phyloP scores from a whole-genome alignment of 2,797 vertebrate species.

The Melopsittacus undulatus region DNA sequence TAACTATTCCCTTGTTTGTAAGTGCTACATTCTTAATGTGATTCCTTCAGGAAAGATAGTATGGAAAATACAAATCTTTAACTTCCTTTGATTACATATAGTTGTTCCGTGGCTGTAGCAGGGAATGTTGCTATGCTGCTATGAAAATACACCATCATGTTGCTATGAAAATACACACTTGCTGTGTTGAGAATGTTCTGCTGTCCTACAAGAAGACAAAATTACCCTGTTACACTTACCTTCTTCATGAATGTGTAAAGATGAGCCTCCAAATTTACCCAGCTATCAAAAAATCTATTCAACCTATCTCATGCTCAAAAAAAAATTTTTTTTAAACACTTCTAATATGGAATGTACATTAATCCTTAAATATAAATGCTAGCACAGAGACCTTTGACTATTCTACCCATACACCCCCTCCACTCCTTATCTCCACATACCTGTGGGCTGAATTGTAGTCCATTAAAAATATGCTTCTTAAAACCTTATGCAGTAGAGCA shows the following conservation, averaged over 20 bases:
- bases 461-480: not conserved
- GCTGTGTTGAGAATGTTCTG: not conserved
- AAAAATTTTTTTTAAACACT: not conserved
- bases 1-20: constrained; percentile 27
- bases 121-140: not conserved
- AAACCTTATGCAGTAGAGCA: not conserved
- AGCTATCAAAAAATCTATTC: not conserved
- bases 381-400: not conserved
- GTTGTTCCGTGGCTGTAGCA: not conserved
- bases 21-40: constrained; percentile 17
- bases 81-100: not conserved
- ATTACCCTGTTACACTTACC: not conserved
- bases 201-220: not conserved
- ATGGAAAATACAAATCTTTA: not conserved
- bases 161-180: not conserved
- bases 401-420: not conserved
- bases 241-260: not conserved
- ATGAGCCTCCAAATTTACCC: not conserved
- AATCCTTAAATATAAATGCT: not conserved
- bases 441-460: not conserved
- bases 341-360: not conserved
- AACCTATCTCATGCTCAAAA: accelerated
- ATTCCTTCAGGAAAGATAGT: constrained; percentile 14
- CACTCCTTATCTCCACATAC: not conserved
- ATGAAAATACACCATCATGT: not conserved